Conservation (phyloP, 1,140 invertebrate genomes). For the Arion vulgaris region DNA sequence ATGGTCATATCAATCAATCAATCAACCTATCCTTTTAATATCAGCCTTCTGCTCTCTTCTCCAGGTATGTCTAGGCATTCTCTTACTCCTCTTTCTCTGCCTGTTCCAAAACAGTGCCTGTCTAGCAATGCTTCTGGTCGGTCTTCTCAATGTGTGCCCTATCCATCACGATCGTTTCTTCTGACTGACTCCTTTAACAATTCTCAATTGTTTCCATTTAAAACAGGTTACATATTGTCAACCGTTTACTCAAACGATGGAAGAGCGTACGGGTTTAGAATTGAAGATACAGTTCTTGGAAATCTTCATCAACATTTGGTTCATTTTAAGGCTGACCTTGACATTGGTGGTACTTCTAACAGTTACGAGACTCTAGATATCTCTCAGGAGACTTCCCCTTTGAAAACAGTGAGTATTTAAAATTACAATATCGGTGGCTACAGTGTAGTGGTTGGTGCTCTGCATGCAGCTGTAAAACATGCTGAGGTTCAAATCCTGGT, state of each 20-base stretch:
- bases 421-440: background rate
- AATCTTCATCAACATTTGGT: constrained; percentile 62
- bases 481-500: no score
- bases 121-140: no score
- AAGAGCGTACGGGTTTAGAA: constrained; percentile 50
- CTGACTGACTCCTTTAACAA: no score
- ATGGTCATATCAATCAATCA: no score
- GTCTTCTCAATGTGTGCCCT: no score
- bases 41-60: no score
- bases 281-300: constrained; percentile 43
- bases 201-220: background rate
- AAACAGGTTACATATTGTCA: constrained; percentile 53
- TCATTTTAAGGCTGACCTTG: constrained; percentile 60
- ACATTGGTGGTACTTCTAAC: constrained; percentile 53
- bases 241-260: constrained; percentile 41
- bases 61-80: no score
- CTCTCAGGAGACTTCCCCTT: constrained; percentile 24
- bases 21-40: no score
- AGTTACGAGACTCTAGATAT: constrained; percentile 58
- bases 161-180: no score
- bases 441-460: background rate
- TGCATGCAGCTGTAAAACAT: background rate
- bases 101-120: no score
- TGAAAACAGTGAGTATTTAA: constrained; percentile 8
- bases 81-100: no score